Percentiles rank a stretch among this genome's conserved stretches.
These are phyloP conservation scores for Coelinius sp. DNA, from an alignment of 2,888 invertebrate species.

Conservation along the genomic window DNA sequence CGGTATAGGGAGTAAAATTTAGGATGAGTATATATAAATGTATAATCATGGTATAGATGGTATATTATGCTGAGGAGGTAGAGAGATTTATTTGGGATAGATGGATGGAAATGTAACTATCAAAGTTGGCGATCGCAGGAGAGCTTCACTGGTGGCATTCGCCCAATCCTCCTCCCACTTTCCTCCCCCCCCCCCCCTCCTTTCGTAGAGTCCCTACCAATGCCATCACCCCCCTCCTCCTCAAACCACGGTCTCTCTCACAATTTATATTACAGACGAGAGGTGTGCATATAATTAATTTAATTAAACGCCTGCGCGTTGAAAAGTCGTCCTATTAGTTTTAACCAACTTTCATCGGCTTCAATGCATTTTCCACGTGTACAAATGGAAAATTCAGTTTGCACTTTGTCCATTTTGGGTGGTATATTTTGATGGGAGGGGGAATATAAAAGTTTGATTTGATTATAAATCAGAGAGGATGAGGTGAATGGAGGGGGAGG, in stretches of 20 bases:
- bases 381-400: neutral
- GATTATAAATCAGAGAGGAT: neutral
- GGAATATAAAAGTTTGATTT: neutral
- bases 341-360: slow-evolving; percentile 57
- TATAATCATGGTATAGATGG: neutral
- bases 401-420: neutral
- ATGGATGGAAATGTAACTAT: slow-evolving; percentile 68
- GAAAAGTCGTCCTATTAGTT: slow-evolving; percentile 66
- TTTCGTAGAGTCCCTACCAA: neutral
- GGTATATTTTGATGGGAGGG: neutral
- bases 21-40: neutral
- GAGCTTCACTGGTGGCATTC: slow-evolving; percentile 51
- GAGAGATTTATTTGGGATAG: slow-evolving; percentile 60
- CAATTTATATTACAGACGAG: slow-evolving; percentile 68
- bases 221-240: slow-evolving; percentile 20
- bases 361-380: neutral
- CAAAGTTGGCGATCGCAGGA: slow-evolving; percentile 68
- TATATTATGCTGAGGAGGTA: slow-evolving; percentile 31
- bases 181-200: slow-evolving; percentile 35
- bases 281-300: slow-evolving; percentile 70
- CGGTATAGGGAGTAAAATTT: neutral
- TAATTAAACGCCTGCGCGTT: slow-evolving; percentile 68
- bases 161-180: slow-evolving; percentile 43
- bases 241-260: slow-evolving; percentile 57
- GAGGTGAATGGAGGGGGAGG: neutral